Conservation (phyloP, 2,113 vertebrate species). For the Atherinomorus stipes region DNA sequence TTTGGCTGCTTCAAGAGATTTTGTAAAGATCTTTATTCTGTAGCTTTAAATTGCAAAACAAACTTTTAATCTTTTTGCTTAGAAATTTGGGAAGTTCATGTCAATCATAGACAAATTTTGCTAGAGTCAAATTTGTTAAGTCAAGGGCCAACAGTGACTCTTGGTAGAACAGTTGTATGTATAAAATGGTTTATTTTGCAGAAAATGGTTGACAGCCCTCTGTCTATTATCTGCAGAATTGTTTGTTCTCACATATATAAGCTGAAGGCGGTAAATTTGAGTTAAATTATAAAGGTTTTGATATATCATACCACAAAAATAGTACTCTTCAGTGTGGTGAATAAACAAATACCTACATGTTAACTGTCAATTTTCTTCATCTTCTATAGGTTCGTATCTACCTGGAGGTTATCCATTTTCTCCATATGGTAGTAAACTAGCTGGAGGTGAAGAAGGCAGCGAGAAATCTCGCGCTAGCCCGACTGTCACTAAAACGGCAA, state of each 20-base stretch:
- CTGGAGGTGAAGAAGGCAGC: conserved; percentile 86
- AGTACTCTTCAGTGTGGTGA: not conserved
- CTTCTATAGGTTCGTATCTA: conserved; percentile 89
- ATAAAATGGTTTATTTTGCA: not conserved
- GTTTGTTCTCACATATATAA: not conserved
- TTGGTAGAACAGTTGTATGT: not conserved
- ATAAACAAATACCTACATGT: conserved; percentile 4
- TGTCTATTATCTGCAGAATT: not conserved
- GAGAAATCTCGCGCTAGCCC: conserved; percentile 97
- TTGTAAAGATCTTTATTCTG: not conserved
- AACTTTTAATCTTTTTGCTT: too few relatives aligned
- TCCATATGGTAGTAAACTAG: conserved; percentile 92
- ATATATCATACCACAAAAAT: not conserved
- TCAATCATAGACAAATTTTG: too few relatives aligned
- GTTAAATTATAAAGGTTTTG: not conserved
- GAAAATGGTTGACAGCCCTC: not conserved
- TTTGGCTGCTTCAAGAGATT: not conserved
- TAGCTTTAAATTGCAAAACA: too few relatives aligned
- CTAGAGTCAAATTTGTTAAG: not conserved
- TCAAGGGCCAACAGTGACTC: not conserved
- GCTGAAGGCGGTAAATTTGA: not conserved
- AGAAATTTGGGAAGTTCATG: not conserved
- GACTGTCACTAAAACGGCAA: conserved; percentile 91
- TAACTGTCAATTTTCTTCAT: conserved; percentile 14
- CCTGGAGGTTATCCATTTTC: conserved; percentile 97